A percentile compares a stretch with the other conserved stretches of the same genome.
Evolutionary conservation across 2,888 invertebrate genomes (phyloP).

Genomic region (Megalurothrips usitatus): DNA sequence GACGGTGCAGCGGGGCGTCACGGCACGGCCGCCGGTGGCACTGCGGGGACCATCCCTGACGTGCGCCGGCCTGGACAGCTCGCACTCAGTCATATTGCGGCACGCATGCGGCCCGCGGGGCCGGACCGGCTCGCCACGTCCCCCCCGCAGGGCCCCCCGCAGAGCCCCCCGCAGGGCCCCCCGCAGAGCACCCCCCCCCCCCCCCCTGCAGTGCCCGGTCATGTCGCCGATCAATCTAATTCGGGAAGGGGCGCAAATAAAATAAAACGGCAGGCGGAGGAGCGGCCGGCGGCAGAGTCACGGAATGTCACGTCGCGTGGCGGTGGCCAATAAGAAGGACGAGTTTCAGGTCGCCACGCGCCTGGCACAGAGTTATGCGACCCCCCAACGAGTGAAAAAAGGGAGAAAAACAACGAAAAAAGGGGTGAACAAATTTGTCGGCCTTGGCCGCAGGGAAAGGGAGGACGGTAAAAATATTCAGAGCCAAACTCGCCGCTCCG

Average conservation of each 20-base stretch:
- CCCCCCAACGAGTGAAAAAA: too few relatives aligned
- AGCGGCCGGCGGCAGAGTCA: background rate
- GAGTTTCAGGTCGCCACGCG: too few relatives aligned
- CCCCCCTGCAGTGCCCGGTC: background rate
- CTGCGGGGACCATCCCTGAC: background rate
- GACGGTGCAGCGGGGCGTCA: background rate
- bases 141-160: too few relatives aligned
- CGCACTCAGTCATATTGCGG: constrained; percentile 18
- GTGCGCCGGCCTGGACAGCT: background rate
- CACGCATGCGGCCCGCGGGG: background rate
- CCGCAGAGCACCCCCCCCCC: background rate
- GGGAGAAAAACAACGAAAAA: too few relatives aligned
- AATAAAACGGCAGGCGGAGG: background rate
- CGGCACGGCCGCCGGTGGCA: too few relatives aligned
- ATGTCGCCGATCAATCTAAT: constrained; percentile 14
- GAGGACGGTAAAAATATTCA: too few relatives aligned
- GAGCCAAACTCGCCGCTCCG: too few relatives aligned
- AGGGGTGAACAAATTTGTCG: too few relatives aligned
- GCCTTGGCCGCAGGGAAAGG: too few relatives aligned
- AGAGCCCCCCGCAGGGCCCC: background rate
- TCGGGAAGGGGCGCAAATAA: constrained; percentile 6
- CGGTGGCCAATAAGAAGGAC: too few relatives aligned
- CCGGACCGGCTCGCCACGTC: background rate
- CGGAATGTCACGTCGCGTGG: background rate
- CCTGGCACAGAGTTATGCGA: too few relatives aligned